Percentiles rank a stretch among this genome's conserved stretches.
Conservation (phyloP, 2,888 invertebrate genomes). For the Meliscaeva auricollis region DNA sequence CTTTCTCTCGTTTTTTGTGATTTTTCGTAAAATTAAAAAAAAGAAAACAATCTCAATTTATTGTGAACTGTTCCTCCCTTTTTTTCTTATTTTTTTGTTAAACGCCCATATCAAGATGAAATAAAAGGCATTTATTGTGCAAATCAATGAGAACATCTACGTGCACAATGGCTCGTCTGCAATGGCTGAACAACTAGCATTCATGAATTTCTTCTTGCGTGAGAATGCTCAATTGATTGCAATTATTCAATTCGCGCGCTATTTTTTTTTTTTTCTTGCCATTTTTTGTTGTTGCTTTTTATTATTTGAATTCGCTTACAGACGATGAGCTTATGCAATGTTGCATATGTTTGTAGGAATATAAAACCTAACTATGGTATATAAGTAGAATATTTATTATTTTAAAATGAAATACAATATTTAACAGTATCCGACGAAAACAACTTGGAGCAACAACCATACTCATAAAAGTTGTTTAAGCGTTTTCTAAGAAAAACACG, state of each 20-base stretch:
- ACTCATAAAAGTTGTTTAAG: not conserved
- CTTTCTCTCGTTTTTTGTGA: constrained; percentile 2
- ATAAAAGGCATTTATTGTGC: not conserved
- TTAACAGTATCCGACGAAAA: constrained; percentile 5
- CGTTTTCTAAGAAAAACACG: too few species aligned
- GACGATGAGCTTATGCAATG: not conserved
- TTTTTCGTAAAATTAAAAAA: not conserved
- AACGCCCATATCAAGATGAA: constrained; percentile 20
- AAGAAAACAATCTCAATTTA: constrained; percentile 8
- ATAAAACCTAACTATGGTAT: not conserved
- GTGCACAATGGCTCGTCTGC: constrained; percentile 5
- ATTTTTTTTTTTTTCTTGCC: constrained; percentile 37
- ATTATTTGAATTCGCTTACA: not conserved
- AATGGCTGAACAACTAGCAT: constrained; percentile 20
- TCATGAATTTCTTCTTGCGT: constrained; percentile 44
- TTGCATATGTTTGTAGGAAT: not conserved
- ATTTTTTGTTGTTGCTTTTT: constrained; percentile 26
- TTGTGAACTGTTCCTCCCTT: constrained; percentile 16
- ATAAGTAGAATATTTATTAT: constrained; percentile 13
- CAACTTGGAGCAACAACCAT: not conserved
- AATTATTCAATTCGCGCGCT: constrained; percentile 61
- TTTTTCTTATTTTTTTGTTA: not conserved
- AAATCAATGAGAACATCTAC: constrained; percentile 2
- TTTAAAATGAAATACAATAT: constrained; percentile 10
- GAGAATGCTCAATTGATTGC: constrained; percentile 61